Base-by-base conservation (phyloP, 2,113 vertebrate genomes). In the Entosphenus tridentatus region DNA sequence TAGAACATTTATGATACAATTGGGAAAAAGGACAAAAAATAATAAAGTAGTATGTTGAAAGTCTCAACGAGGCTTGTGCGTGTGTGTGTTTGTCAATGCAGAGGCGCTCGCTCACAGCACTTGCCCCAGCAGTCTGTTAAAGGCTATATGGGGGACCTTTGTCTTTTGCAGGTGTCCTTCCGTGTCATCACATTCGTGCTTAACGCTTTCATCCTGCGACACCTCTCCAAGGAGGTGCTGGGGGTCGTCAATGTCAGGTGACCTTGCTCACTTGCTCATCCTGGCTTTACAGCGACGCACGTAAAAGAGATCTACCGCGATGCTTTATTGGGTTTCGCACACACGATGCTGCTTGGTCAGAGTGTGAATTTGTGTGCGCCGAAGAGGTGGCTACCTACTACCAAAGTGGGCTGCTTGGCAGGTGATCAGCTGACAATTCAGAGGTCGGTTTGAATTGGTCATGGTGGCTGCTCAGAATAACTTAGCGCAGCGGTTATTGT, bases 201-300 rank as follows among this genome's bases (percentile, higher is more conserved):
- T 74, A 96, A 96, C 74, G 90, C 88, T 0, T 95, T 95, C 77
- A 87, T 88, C 0, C 79, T 98, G 71, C 86, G 90, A n/a, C 91
- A 84, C 73, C 84, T 96, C 11, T 92, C 89, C 59, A 85, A 86
- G 70, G 89, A 96, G 75, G 79, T 90, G 1, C 74, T 96, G 68
- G 92, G 92, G 1, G 77, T 98, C 10, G 92, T 96, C 56, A 93
- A 85, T 70, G 92, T 98, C 68, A 86, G 93, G 92, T 96, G 79
- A 79, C 72, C 68, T 57, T 55, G 55, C 39, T 39, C 39, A 39
- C 39, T 39, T 39, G 6, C 39, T 39, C 39, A 39, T 39, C 6
- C 39, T 39, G 39, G 39, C 39, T 39, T 39, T 39, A 5, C 39
- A 39, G 39, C 39, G 39, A 21, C 18, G 18, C 18, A 21, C 18